Conservation (phyloP, 2,888 invertebrate genomes). For the Automeris io region DNA sequence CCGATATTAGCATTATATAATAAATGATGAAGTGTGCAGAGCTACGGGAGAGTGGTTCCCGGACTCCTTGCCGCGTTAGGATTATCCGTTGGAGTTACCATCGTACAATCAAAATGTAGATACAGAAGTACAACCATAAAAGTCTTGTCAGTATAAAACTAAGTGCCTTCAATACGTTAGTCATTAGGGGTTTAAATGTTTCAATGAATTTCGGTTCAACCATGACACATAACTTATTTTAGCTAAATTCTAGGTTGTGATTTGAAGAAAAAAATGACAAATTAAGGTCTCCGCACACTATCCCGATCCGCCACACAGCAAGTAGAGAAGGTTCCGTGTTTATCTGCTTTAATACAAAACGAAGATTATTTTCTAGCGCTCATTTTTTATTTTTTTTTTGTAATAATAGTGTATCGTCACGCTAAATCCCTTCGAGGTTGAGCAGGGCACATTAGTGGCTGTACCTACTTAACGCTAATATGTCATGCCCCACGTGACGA, state of each 20-base stretch:
- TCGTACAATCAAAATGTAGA: slow-evolving; percentile 72
- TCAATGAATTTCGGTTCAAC: slow-evolving; percentile 36
- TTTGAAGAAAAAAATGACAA: slow-evolving; percentile 15
- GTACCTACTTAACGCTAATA: no score
- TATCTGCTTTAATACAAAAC: no score
- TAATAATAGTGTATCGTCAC: no score
- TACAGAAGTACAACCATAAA: slow-evolving; percentile 67
- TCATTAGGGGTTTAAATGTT: slow-evolving; percentile 69
- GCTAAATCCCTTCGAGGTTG: no score
- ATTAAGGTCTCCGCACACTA: no score
- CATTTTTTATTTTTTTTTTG: no score
- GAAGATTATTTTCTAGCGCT: no score
- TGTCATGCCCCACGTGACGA: no score
- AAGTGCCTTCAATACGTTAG: slow-evolving; percentile 74
- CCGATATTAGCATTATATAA: background rate
- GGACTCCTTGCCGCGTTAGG: slow-evolving; percentile 29
- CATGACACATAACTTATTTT: slow-evolving; percentile 32
- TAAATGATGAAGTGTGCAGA: background rate
- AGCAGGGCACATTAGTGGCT: no score
- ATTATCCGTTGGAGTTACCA: slow-evolving; percentile 70
- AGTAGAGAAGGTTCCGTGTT: no score
- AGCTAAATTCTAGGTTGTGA: slow-evolving; percentile 59
- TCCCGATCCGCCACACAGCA: no score
- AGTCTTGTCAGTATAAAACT: slow-evolving; percentile 70
- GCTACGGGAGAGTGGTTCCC: background rate